phyloP scores from a whole-genome alignment of 2,797 vertebrate genomes.

The Hozukius guyotensis region DNA sequence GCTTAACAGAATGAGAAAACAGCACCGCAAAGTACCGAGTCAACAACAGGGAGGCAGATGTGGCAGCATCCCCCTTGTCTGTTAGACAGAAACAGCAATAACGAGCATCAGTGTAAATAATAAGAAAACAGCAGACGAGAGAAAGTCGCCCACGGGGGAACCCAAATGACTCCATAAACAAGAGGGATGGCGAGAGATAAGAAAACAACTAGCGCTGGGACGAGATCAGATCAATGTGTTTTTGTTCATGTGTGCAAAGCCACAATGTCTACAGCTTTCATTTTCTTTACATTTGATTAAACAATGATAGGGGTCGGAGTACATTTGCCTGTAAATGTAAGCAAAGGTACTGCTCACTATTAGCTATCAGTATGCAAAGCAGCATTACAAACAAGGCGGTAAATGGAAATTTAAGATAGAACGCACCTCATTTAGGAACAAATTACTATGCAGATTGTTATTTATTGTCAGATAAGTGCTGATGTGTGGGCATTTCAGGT shows the following conservation, averaged over 20 bases:
- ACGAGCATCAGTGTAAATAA: constrained; percentile 44
- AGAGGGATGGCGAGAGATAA: not conserved
- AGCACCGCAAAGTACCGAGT: not conserved
- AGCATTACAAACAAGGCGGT: not conserved
- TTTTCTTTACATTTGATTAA: not conserved
- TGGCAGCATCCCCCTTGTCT: constrained; percentile 13
- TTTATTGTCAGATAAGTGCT: not conserved
- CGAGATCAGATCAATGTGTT: not conserved
- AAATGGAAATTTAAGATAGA: not conserved
- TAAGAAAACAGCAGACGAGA: constrained; percentile 1
- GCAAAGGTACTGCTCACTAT: not conserved
- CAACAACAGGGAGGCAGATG: constrained; percentile 41
- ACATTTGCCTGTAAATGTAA: not conserved
- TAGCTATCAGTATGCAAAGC: not conserved
- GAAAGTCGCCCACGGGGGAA: constrained; percentile 14
- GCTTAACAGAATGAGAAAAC: constrained; percentile 31
- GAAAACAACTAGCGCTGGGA: not conserved
- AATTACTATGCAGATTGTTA: not conserved
- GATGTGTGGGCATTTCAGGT: not conserved
- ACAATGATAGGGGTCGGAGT: not conserved
- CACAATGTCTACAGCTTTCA: not conserved
- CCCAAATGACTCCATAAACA: constrained; percentile 21
- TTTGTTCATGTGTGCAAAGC: not conserved
- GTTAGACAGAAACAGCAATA: constrained; percentile 41
- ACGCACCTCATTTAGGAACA: not conserved